A percentile compares a stretch with the other conserved stretches of the same genome.
Conservation (phyloP, 1,140 invertebrate species). For the Battus philenor region DNA sequence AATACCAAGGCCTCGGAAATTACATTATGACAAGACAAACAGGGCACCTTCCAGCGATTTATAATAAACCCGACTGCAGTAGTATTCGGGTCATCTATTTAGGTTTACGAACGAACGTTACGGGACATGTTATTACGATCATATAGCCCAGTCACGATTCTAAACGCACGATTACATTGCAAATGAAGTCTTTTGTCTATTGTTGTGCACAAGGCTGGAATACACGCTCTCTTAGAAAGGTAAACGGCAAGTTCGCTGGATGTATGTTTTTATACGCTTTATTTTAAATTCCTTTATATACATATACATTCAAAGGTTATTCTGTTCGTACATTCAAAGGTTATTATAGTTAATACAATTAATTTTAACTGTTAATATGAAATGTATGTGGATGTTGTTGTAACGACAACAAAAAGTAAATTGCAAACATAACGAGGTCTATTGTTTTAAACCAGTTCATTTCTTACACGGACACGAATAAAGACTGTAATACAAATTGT, state of each 20-base stretch:
- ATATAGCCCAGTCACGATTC: constrained; percentile 15
- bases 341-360: too few species aligned
- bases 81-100: constrained; percentile 42
- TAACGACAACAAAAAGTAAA: too few species aligned
- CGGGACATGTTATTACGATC: constrained; percentile 18
- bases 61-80: constrained; percentile 25
- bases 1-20: constrained; percentile 25
- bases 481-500: background rate
- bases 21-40: constrained; percentile 32
- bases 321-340: too few species aligned
- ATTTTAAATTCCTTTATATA: too few species aligned
- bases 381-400: too few species aligned
- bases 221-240: constrained; percentile 4
- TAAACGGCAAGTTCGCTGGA: too few species aligned
- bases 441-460: background rate
- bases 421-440: too few species aligned
- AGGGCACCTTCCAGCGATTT: constrained; percentile 25
- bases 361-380: too few species aligned
- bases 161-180: constrained; percentile 15
- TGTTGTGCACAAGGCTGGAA: constrained; percentile 1
- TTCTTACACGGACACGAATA: background rate
- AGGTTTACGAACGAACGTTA: constrained; percentile 24
- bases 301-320: too few species aligned
- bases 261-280: too few species aligned
- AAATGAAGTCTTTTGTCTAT: constrained; percentile 17